Evolutionary conservation across 2,113 vertebrate genomes (phyloP), one percentile per base, ranked within the genome.

Genomic region (Macaca mulatta): DNA sequence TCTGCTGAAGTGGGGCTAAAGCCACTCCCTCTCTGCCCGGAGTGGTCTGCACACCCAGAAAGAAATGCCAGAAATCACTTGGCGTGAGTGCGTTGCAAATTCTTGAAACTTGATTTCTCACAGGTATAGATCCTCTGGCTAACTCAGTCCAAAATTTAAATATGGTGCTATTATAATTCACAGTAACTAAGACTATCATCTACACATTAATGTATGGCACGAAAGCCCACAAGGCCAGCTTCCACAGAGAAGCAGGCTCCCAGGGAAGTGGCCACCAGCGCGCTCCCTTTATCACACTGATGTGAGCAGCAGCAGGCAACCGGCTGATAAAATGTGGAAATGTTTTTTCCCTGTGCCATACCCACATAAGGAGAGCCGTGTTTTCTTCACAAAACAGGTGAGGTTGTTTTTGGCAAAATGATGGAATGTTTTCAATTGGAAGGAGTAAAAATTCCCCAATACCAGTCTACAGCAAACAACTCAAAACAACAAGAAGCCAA

Each of bases 171-270:
- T 9, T 18, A 40, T 6, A 35, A 38, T 30, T 43, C 45, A 18
- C 32, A 45, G 80, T 25, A 48, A 25, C 16, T 6, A 80, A 20
- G 23, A 20, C 32, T 32, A 20, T 27, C 14, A 9, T 18, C 55
- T 1, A 0, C 2, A 12, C 0, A 0, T 23, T 4, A n/a, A 40
- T 22, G 10, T 7, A 59, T 0, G 4, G 67, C 0, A 25, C 25
- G 9, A 52, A 59, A 43, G 25, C 40, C 18, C 4, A 1, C 11
- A 18, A 2, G 13, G 13, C 20, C 27, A n/a, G 14, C 6, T 69
- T 45, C 48, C 14, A 43, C 59, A 70, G 57, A 38, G 43, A 48
- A 38, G 35, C 0, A 3, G 18, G 12, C 27, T 40, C 23, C 3
- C 0, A 32, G 40, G 50, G 25, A 23, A 57, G 20, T 6, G 35